Conservation (phyloP, 2,113 vertebrate species). For the Motacilla alba region DNA sequence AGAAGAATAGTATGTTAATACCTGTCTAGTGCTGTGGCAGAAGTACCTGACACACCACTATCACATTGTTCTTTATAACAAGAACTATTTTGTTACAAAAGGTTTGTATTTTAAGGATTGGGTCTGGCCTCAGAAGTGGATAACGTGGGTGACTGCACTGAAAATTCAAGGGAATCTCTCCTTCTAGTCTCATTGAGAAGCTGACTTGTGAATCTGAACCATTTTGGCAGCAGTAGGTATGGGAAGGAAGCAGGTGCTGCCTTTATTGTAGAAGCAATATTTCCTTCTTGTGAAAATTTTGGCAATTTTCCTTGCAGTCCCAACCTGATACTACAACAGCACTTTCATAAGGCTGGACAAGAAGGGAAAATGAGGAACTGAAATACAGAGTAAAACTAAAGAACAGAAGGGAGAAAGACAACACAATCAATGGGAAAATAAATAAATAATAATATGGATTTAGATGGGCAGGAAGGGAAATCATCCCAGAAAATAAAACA, state of each 20-base stretch:
- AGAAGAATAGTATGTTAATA: constrained; percentile 66
- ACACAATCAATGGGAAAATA: background rate
- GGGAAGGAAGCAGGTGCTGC: background rate
- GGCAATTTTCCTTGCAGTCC: background rate
- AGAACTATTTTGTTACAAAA: constrained; percentile 58
- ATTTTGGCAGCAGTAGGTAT: background rate
- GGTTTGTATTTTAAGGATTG: background rate
- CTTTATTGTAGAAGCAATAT: background rate
- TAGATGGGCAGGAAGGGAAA: background rate
- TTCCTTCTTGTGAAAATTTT: background rate
- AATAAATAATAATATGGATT: background rate
- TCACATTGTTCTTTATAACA: constrained; percentile 52
- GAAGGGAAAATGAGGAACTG: background rate
- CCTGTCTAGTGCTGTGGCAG: constrained; percentile 51
- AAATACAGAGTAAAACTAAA: background rate
- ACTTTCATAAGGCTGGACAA: background rate
- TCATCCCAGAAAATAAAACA: background rate
- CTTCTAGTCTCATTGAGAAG: background rate
- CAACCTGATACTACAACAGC: background rate
- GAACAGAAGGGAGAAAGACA: background rate
- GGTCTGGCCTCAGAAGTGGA: background rate
- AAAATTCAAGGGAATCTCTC: background rate
- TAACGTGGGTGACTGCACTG: background rate
- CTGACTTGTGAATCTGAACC: background rate
- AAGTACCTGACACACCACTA: constrained; percentile 59